Base-by-base conservation (phyloP, 2,888 invertebrate genomes). In the Synergus itoensis region DNA sequence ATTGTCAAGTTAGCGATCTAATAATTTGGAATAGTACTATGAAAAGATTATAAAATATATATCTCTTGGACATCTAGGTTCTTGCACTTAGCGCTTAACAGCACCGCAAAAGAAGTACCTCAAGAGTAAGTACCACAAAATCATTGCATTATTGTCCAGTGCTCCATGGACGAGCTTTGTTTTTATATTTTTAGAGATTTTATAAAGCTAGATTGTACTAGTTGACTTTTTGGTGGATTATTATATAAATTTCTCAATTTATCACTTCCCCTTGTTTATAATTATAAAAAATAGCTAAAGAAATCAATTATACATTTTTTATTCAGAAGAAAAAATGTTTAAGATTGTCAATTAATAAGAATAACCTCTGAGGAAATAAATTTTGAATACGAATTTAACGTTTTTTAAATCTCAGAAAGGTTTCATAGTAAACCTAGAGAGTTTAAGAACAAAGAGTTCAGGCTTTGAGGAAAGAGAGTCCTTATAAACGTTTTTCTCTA, bases 21-120 rank as follows among this genome's bases (percentile, higher is more conserved):
- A 53, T 53, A 53, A 53, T 53, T 53, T 53, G 1, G 53, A n/a
- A 12, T 8, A 53, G 16, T 53, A n/a, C n/a, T 53, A 12, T 53
- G 2, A 1, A n/a, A 53, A 41, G 16, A 76, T 28, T 78, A 77
- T 79, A 78, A 82, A 82, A 76, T 67, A 12, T 76, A 60, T 81
- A n/a, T 79, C 57, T 82, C 81, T 81, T 82, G 77, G 36, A 79
- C 63, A 81, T 83, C 65, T 81, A 83, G 83, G 83, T 81, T 81
- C 81, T 81, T 83, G 83, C 83, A 83, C 81, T 79, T 83, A 83
- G 76, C 83, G 81, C 81, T 77, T 81, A 83, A 83, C 83, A 81
- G 83, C 83, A 81, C 83, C 67, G 81, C 77, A 81, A 82, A 81
- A 81, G 80, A 79, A 79, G 84, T 81, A 77, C 79, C 78, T 79